Evolutionary conservation across 2,888 invertebrate genomes (phyloP).

Genomic region (Caenorhabditis auriculariae): DNA sequence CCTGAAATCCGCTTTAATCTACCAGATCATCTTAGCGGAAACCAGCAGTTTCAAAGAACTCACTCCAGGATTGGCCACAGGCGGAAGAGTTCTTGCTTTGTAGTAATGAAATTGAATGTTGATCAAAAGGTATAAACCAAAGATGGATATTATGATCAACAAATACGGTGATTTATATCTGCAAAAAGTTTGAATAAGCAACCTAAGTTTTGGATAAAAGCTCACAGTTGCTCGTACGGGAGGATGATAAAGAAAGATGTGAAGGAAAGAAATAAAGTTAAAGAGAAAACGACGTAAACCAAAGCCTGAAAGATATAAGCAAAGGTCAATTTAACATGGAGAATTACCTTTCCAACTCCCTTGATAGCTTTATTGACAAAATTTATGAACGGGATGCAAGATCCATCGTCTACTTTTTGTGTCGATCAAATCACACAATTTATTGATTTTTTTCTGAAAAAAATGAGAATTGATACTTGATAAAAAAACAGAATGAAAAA

Average conservation of each 20-base stretch:
- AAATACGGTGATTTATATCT: slow-evolving; percentile 40
- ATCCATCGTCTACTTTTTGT: slow-evolving; percentile 19
- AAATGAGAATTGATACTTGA: background rate
- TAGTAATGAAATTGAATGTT: slow-evolving; percentile 46
- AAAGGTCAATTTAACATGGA: slow-evolving; percentile 1
- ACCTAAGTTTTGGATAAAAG: background rate
- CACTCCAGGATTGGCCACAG: slow-evolving; percentile 37
- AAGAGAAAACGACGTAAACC: slow-evolving; percentile 39
- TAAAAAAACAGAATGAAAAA: background rate
- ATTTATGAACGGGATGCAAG: slow-evolving; percentile 12
- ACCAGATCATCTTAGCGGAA: background rate
- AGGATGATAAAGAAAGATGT: slow-evolving; percentile 44
- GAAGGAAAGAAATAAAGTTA: slow-evolving; percentile 32
- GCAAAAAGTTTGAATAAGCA: slow-evolving; percentile 4
- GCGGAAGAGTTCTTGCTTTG: slow-evolving; percentile 40
- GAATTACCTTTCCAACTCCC: slow-evolving; percentile 20
- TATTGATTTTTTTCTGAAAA: too few species aligned
- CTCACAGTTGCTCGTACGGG: slow-evolving; percentile 48
- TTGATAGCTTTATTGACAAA: slow-evolving; percentile 10
- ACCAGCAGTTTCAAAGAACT: slow-evolving; percentile 1
- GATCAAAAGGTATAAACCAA: slow-evolving; percentile 34
- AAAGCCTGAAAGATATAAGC: slow-evolving; percentile 32
- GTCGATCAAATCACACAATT: slow-evolving; percentile 20
- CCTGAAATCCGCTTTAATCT: slow-evolving; percentile 23
- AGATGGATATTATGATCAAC: slow-evolving; percentile 11